Evolutionary conservation across 35 echinoderm and acorn worm species (phyloP), one percentile per base, ranked within the genome.

Genomic region (Lytechinus pictus): DNA sequence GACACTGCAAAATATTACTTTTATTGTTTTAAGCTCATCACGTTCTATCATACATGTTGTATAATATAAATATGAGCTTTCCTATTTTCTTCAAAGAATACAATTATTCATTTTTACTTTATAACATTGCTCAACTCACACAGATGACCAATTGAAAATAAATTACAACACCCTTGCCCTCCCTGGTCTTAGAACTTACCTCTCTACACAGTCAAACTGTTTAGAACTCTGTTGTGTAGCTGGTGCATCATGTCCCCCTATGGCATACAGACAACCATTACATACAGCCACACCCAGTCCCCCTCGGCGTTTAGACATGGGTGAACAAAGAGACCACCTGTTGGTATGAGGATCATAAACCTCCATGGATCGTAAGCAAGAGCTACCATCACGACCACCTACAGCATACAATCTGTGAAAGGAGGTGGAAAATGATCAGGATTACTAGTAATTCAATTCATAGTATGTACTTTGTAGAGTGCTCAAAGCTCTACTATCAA

Each of bases 161-260:
- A 0, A 44, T 44, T 44, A 44, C 33, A 44, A 44, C 33, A 44
- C 33, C 33, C 33, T 44, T 44, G 33, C 33, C 33, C 33, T 44
- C 33, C 33, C 33, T 44, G 33, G 2, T 44, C 33, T 44, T 1
- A 52, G 44, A 10, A 92, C 86, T 89, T 95, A 99, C 98, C 98
- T 99, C 95, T 99, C 98, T 54, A 97, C 98, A 95, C 98, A 97
- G 72, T 97, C 97, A 96, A 99, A 95, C 91, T 99, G 98, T 94
- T 95, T 96, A 6, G 98, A 99, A 55, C 96, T 95, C 94, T 97
- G 97, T 56, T 99, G 98, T 57, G 95, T 97, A 29, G 95, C 96
- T 52, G 98, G 97, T 11, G 98, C 94, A 86, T 99, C 98, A 95
- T 99, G 98, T 66, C 98, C 98, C 12, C 98, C 98, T 55, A 99